Base-by-base conservation (phyloP, 2,113 vertebrate genomes). In the Chascanopsetta lugubris region DNA sequence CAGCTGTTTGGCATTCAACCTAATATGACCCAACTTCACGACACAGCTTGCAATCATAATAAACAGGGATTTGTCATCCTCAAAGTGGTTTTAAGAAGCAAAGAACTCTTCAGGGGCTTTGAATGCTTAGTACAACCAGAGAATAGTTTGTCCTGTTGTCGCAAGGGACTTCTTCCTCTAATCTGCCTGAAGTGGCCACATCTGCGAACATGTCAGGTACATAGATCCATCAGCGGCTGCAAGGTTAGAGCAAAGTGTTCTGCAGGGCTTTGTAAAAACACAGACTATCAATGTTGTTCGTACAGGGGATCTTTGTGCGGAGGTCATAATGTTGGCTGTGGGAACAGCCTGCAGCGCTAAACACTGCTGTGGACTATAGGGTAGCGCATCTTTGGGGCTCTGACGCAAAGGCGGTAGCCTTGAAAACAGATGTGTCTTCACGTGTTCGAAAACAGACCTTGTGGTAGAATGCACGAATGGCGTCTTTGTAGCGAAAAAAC, bases 201-300 rank as follows among this genome's bases (percentile, higher is more conserved):
- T 60, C 32, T 63, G 60, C 63, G 48, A 75, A 60, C 36, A n/a
- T 26, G 46, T 51, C 50, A 26, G 34, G 30, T 67, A 40, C 20
- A 74, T 24, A 32, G 38, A 61, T 21, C 6, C 22, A 25, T 25
- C 38, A 59, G 42, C 60, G 75, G 70, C 61, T 59, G 36, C 61
- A 64, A 72, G 34, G 55, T 17, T 43, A 66, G 27, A 64, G 54
- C 15, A 61, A 55, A 34, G 46, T 49, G 32, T 60, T 63, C 54
- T 40, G 49, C 3, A n/a, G 22, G 10, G 43, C 17, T 71, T 63
- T 55, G 18, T 54, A 48, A 64, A 71, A 68, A 68, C 50, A 27
- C 27, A 27, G 48, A 11, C 20, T 69, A 60, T 80, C 58, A 47
- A 77, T 65, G 62, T 50, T 48, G 11, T 51, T 69, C 30, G 59